Conservation (phyloP, 2,113 vertebrate species). For the Rhadina sibilatrix region DNA sequence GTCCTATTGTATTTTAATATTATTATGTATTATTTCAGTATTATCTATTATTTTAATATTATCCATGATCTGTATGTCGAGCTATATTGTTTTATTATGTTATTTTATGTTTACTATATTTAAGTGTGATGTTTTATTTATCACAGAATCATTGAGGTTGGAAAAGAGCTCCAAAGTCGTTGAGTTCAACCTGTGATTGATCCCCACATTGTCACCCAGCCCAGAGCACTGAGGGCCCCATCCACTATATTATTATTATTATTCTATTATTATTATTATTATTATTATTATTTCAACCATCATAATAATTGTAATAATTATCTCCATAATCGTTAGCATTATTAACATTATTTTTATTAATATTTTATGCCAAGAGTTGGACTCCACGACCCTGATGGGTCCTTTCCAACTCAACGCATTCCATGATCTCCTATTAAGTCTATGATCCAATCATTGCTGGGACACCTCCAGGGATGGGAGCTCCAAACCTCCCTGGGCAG, state of each 20-base stretch:
- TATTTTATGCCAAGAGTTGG: background rate
- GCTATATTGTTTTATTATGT: background rate
- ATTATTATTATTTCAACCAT: no score
- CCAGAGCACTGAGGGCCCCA: background rate
- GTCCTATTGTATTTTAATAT: background rate
- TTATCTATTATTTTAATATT: no score
- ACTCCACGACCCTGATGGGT: background rate
- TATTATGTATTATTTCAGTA: background rate
- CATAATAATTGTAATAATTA: background rate
- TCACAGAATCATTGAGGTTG: background rate
- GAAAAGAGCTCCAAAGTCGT: background rate
- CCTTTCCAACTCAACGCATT: background rate
- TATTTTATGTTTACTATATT: no score
- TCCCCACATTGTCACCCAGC: background rate
- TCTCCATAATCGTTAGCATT: background rate
- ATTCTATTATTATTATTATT: background rate
- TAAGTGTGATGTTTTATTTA: background rate
- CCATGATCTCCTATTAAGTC: no score
- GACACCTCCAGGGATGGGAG: background rate
- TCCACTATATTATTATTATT: background rate
- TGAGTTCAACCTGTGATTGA: background rate
- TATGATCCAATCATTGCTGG: background rate
- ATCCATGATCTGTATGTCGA: no score
- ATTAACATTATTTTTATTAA: background rate
- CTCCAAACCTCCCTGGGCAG: background rate